Evolutionary conservation across 2,113 vertebrate species (phyloP).

Genomic region (Thunnus thynnus): DNA sequence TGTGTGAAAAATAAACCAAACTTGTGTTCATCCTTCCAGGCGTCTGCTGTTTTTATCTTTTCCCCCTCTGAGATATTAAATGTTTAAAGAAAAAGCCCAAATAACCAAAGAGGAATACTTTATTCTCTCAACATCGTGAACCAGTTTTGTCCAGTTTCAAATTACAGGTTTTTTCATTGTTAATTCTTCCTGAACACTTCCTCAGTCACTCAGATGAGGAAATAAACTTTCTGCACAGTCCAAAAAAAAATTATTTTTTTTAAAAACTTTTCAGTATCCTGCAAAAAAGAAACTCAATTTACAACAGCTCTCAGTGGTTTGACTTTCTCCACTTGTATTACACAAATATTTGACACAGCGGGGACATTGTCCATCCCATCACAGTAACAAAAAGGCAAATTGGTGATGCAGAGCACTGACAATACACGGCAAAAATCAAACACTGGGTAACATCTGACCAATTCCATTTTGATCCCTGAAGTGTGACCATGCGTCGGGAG

Average conservation of each 20-base stretch:
- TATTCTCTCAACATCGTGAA: constrained; percentile 3
- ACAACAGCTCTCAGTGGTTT: too few species aligned
- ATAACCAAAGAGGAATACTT: constrained; percentile 5
- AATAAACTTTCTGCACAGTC: background rate
- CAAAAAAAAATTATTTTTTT: background rate
- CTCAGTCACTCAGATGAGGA: background rate
- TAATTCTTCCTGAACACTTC: background rate
- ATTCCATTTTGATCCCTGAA: background rate
- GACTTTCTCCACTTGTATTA: too few species aligned
- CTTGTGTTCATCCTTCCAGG: constrained; percentile 83
- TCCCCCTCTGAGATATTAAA: background rate
- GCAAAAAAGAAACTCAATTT: too few species aligned
- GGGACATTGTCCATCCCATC: background rate
- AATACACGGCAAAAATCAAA: background rate
- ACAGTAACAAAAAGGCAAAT: constrained; percentile 9
- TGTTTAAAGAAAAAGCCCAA: background rate
- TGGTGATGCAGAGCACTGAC: background rate
- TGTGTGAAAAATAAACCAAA: constrained; percentile 83
- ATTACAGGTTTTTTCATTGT: background rate
- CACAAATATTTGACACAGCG: background rate
- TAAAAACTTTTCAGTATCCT: too few species aligned
- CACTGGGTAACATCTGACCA: background rate
- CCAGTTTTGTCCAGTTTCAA: background rate
- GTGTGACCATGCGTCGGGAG: background rate
- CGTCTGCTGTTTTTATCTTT: constrained; percentile 38